These are phyloP conservation scores for Magallana gigas DNA, from an alignment of 1,140 invertebrate species.

Conservation along the genomic window DNA sequence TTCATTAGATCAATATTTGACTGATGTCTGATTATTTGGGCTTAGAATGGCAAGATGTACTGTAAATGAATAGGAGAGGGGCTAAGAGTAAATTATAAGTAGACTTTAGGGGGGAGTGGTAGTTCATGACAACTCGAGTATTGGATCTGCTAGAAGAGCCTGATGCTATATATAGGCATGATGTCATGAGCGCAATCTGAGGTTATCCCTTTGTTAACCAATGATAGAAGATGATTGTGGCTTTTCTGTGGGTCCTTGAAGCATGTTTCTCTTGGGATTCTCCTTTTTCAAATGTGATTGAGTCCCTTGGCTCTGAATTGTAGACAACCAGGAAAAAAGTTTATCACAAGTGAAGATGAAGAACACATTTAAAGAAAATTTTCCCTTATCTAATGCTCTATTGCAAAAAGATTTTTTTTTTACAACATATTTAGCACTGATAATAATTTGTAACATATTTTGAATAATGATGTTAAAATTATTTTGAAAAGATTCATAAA, in stretches of 20 bases:
- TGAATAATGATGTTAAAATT: no score
- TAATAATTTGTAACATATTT: no score
- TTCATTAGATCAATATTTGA: neutral
- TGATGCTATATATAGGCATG: neutral
- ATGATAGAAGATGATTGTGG: neutral
- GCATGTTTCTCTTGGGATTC: conserved; percentile 16
- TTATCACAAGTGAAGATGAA: no score
- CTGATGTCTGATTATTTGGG: neutral
- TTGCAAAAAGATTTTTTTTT: no score
- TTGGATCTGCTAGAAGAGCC: neutral
- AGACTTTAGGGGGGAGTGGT: neutral
- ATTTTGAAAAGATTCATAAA: no score
- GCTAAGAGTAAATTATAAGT: neutral
- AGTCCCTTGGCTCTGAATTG: conserved; percentile 3
- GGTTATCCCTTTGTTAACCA: neutral
- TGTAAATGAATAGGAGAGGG: neutral
- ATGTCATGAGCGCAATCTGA: conserved; percentile 24
- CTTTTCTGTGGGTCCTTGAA: conserved; percentile 15
- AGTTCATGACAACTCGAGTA: neutral
- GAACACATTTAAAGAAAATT: no score
- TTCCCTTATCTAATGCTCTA: no score
- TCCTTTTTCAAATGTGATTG: neutral
- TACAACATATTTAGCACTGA: no score
- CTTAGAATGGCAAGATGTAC: no score
- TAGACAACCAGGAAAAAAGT: no score